Conservation (phyloP, 2,888 invertebrate genomes). For the Thymelicus acteon region DNA sequence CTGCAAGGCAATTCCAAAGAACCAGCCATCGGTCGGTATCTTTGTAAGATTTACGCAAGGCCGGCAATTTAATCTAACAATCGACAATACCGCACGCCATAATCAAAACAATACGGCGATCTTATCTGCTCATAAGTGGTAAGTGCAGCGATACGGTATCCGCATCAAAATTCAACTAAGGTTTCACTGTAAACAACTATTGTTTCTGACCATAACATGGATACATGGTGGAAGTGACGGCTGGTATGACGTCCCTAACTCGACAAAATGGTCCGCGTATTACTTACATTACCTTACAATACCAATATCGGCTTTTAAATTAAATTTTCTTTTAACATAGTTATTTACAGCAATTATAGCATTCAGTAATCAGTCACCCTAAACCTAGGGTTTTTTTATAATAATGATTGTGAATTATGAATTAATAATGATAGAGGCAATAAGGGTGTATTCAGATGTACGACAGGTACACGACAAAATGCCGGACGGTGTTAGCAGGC, state of each 20-base stretch:
- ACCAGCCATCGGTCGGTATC: background rate
- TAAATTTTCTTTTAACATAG: too few relatives aligned
- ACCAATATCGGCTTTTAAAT: too few relatives aligned
- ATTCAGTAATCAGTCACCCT: too few relatives aligned
- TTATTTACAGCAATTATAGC: too few relatives aligned
- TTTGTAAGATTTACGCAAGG: slow-evolving; percentile 8
- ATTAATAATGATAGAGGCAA: too few relatives aligned
- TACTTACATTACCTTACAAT: background rate
- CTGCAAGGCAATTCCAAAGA: background rate
- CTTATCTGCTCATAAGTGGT: slow-evolving; percentile 40
- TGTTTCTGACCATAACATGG: slow-evolving; percentile 60
- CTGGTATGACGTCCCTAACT: slow-evolving; percentile 10
- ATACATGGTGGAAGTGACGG: slow-evolving; percentile 48
- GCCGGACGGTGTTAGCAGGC: too few relatives aligned
- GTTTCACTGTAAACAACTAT: slow-evolving; percentile 69
- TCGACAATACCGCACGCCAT: slow-evolving; percentile 23
- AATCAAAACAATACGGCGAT: slow-evolving; percentile 43
- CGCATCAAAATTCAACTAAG: slow-evolving; percentile 65
- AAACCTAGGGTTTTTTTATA: too few relatives aligned
- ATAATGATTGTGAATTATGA: too few relatives aligned
- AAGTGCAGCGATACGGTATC: slow-evolving; percentile 41
- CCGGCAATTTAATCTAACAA: slow-evolving; percentile 18
- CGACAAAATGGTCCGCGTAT: background rate
- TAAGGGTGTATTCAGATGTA: too few relatives aligned
- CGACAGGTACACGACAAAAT: too few relatives aligned